phyloP scores from a whole-genome alignment of 2,797 vertebrate genomes.

The Pipistrellus pipistrellus region DNA sequence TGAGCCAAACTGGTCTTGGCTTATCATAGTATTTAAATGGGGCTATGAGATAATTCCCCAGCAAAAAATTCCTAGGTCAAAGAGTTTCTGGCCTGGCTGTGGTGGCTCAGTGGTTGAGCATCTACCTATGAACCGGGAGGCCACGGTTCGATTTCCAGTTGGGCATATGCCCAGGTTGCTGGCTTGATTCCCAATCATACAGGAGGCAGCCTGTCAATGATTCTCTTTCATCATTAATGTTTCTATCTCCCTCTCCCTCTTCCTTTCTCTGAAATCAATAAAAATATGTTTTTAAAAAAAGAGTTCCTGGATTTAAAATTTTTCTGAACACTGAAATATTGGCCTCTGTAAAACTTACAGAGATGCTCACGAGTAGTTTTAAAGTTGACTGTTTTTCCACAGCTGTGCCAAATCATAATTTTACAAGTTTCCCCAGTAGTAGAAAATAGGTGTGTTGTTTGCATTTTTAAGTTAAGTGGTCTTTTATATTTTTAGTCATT shows the following conservation, averaged over 20 bases:
- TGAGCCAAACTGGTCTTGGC: too few species aligned
- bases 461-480: not conserved
- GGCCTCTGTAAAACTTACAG: not conserved
- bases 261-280: too few species aligned
- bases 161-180: too few species aligned
- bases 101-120: too few species aligned
- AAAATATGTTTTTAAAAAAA: not conserved
- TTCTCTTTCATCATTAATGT: too few species aligned
- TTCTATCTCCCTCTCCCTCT: too few species aligned
- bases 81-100: not conserved
- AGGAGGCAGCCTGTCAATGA: too few species aligned
- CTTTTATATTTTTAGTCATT: conserved; percentile 20
- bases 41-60: not conserved
- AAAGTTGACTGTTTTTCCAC: not conserved
- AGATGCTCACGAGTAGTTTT: not conserved
- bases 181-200: too few species aligned
- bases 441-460: conserved; percentile 23
- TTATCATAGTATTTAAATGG: not conserved
- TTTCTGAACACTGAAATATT: conserved; percentile 1
- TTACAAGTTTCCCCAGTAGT: not conserved
- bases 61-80: not conserved
- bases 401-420: not conserved
- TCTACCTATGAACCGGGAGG: too few species aligned
- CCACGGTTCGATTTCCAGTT: too few species aligned
- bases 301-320: not conserved